A percentile compares a stretch with the other conserved stretches of the same genome.
Evolutionary conservation across 1,140 invertebrate genomes (phyloP).

Genomic region (Cecropterus lyciades): DNA sequence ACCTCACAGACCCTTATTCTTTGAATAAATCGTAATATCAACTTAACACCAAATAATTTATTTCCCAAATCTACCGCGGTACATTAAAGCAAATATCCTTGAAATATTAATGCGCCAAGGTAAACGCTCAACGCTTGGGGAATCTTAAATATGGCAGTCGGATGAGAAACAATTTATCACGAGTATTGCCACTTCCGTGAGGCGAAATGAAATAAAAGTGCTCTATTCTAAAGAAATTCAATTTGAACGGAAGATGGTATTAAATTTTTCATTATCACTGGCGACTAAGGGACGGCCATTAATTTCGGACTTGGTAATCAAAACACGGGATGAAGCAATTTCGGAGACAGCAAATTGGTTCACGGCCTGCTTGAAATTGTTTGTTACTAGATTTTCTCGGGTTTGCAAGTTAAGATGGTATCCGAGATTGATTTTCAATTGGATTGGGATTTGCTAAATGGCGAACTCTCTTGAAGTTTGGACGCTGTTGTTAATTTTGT

Average conservation of each 20-base stretch:
- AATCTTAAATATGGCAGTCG: conserved; percentile 23
- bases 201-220: conserved; percentile 51
- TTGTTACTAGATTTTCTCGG: conserved; percentile 48
- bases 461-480: conserved; percentile 58
- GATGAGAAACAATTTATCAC: conserved; percentile 48
- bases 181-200: conserved; percentile 47
- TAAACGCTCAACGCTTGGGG: conserved; percentile 17
- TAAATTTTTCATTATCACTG: conserved; percentile 72
- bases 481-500: conserved; percentile 61
- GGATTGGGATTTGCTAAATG: conserved; percentile 39
- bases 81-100: conserved; percentile 12
- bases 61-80: neutral
- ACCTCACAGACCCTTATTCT: conserved; percentile 27
- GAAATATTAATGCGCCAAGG: conserved; percentile 11
- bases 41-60: conserved; percentile 1
- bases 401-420: conserved; percentile 28
- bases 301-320: conserved; percentile 68
- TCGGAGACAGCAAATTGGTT: conserved; percentile 47
- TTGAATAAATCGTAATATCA: conserved; percentile 17
- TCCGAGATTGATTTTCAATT: conserved; percentile 49
- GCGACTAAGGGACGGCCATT: conserved; percentile 49
- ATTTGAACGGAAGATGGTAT: conserved; percentile 54
- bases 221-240: conserved; percentile 59
- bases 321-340: conserved; percentile 47
- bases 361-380: conserved; percentile 63